Conservation (phyloP, 2,113 vertebrate genomes). For the Bagarius yarrelli region DNA sequence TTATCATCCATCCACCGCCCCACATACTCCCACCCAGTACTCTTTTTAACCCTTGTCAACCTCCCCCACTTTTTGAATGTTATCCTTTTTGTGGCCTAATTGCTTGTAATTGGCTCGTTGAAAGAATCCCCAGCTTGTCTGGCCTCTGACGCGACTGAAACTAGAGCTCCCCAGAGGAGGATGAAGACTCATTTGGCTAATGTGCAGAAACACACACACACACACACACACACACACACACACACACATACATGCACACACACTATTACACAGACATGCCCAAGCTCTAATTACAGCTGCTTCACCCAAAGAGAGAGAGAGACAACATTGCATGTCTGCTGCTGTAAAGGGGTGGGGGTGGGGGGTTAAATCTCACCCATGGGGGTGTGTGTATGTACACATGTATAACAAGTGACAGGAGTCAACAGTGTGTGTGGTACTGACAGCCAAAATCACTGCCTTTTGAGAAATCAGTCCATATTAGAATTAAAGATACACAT, state of each 20-base stretch:
- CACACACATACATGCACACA: conserved; percentile 7
- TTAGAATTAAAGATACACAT: not conserved
- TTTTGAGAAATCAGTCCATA: not conserved
- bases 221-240: not conserved
- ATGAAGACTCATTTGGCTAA: conserved; percentile 54
- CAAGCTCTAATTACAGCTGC: conserved; percentile 26
- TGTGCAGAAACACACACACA: conserved; percentile 7
- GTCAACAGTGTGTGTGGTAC: conserved; percentile 5
- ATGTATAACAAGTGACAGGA: conserved; percentile 6
- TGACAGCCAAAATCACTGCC: conserved; percentile 22
- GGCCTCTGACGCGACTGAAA: conserved; percentile 70
- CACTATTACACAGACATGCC: conserved; percentile 7
- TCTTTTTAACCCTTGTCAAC: conserved; percentile 60
- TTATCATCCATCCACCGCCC: not conserved
- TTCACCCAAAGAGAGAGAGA: not conserved
- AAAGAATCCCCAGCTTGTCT: conserved; percentile 72
- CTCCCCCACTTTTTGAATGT: conserved; percentile 67
- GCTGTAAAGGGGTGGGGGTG: conserved; percentile 29
- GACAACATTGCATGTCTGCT: conserved; percentile 6
- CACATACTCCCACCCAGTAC: conserved; percentile 16
- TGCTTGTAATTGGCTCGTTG: conserved; percentile 70
- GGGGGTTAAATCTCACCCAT: not conserved
- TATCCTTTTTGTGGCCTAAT: conserved; percentile 75
- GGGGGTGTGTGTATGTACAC: not conserved
- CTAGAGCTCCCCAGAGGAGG: conserved; percentile 59